Base-by-base conservation (phyloP, 2,113 vertebrate species). In the Crotalus viridis region DNA sequence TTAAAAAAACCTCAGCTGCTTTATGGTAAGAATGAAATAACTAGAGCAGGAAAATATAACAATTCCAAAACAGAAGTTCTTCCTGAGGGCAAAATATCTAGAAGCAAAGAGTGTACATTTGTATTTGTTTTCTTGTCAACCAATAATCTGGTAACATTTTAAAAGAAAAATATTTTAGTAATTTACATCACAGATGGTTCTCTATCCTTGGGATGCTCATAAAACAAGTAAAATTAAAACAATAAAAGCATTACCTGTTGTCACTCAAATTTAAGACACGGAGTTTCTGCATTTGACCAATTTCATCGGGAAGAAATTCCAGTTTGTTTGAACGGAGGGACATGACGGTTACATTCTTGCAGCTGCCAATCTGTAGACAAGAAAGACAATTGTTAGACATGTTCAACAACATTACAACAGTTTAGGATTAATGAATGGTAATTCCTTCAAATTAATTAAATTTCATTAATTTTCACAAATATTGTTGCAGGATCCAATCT, bases 221-320 rank as follows among this genome's bases (percentile, higher is more conserved):
- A 91, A 10, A 0, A 2, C 0, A 1, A 1, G 1, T 91, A 85
- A 64, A 64, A 54, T 9, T 24, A 92, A 52, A 85, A 64, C n/a
- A 2, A 89, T 28, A 28, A 48, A 92, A 59, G 51, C 39, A 93
- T 46, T 98, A 99, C 99, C 99, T 99, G 98, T 99, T 99, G 94
- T 99, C 99, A 81, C 99, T 99, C 55, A 99, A 97, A 96, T 99
- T 99, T 93, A 99, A 97, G 93, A 99, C 99, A 94, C 99, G 97
- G 93, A 99, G 97, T 96, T 99, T 99, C 97, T 99, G 99, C 99
- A 99, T 99, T 97, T 99, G 99, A 93, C 99, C 99, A 59, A 99
- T 99, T 95, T 99, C 99, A 94, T 99, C 99, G 13, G 99, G 99
- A 74, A 99, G 99, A 93, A 99, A 99, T 97, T 99, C 99, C 89